These are phyloP conservation scores for Halesus radiatus DNA, from an alignment of 1,140 invertebrate species.

Conservation along the genomic window DNA sequence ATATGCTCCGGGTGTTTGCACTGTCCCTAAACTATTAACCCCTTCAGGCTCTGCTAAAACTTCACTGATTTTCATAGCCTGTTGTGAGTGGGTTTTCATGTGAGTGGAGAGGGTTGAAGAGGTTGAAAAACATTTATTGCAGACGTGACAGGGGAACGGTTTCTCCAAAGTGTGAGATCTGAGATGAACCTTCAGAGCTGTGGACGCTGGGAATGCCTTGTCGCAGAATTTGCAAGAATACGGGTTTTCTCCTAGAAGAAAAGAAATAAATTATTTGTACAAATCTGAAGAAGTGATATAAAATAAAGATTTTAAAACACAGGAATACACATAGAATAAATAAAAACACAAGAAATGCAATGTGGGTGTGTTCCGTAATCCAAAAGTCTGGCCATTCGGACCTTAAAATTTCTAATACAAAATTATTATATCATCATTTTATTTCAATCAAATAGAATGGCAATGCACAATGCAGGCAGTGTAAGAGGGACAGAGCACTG, in stretches of 20 bases:
- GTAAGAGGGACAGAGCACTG: too few species aligned
- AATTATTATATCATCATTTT: too few species aligned
- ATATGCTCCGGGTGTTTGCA: background rate
- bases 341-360: too few species aligned
- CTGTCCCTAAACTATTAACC: background rate
- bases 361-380: too few species aligned
- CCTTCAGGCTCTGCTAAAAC: too few species aligned
- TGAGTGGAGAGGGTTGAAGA: slow-evolving; percentile 34
- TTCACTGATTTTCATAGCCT: background rate
- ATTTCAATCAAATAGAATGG: too few species aligned
- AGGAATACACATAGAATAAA: background rate
- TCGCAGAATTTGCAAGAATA: slow-evolving; percentile 40
- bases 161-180: slow-evolving; percentile 42
- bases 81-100: slow-evolving; percentile 25
- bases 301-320: background rate
- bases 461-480: too few species aligned
- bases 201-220: slow-evolving; percentile 29
- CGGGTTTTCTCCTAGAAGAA: slow-evolving; percentile 41
- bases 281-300: background rate
- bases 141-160: slow-evolving; percentile 42
- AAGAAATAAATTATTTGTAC: background rate
- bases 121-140: slow-evolving; percentile 23
- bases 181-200: slow-evolving; percentile 22
- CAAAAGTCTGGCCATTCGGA: too few species aligned
- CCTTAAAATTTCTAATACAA: too few species aligned